These are phyloP conservation scores for Drosophila tsacasi DNA, from an alignment of 1,140 invertebrate genomes.

Conservation along the genomic window DNA sequence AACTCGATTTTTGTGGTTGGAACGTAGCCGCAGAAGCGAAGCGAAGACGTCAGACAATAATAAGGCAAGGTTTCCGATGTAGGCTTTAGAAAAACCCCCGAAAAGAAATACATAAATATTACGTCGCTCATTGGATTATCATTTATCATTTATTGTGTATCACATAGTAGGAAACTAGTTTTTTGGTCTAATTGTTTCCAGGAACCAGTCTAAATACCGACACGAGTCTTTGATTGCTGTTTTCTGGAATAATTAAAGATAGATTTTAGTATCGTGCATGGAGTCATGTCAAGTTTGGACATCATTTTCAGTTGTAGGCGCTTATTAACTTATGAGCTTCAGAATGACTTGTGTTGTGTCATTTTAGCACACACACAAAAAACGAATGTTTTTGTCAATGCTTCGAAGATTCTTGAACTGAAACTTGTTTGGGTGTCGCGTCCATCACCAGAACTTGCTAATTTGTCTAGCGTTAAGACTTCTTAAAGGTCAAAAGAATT, in stretches of 20 bases:
- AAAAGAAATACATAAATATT: conserved; percentile 28
- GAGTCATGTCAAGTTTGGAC: neutral
- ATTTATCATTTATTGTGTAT: conserved; percentile 23
- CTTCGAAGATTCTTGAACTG: conserved; percentile 19
- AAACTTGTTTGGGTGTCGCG: conserved; percentile 39
- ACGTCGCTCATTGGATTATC: conserved; percentile 7
- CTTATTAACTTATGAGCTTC: conserved; percentile 13
- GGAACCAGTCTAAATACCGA: conserved; percentile 21
- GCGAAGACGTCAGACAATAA: conserved; percentile 15
- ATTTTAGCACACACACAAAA: neutral
- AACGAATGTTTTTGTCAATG: conserved; percentile 19
- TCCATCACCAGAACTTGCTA: conserved; percentile 40
- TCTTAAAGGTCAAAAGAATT: conserved; percentile 63
- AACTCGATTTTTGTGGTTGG: conserved; percentile 6
- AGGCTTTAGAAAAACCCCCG: conserved; percentile 39
- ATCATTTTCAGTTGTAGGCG: conserved; percentile 19
- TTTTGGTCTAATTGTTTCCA: conserved; percentile 32
- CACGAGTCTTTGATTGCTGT: neutral
- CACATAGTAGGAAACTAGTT: conserved; percentile 10
- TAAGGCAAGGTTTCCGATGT: conserved; percentile 21
- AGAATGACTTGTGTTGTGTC: conserved; percentile 13
- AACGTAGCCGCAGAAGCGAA: conserved; percentile 2
- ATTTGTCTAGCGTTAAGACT: conserved; percentile 35
- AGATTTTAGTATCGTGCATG: conserved; percentile 12
- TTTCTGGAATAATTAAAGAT: conserved; percentile 13